Evolutionary conservation across 2,888 invertebrate species (phyloP).

Genomic region (Endotricha flammealis): DNA sequence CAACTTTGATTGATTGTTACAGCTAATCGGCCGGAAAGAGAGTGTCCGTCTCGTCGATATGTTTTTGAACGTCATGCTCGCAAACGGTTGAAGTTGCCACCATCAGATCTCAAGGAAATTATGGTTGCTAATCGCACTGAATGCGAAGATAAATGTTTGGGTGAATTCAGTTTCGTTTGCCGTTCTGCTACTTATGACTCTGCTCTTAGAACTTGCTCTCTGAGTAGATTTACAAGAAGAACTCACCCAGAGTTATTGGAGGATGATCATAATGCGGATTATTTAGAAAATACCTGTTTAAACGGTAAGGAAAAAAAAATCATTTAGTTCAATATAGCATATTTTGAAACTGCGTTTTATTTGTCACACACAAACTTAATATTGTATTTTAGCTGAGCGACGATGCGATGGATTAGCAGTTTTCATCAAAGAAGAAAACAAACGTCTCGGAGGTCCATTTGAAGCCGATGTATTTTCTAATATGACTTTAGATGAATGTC

Average conservation of each 20-base stretch:
- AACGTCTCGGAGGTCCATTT: conserved; percentile 90
- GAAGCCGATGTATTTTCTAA: conserved; percentile 93
- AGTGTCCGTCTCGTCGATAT: conserved; percentile 92
- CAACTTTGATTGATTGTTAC: conserved; percentile 23
- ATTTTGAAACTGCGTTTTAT: not conserved
- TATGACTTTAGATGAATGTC: conserved; percentile 91
- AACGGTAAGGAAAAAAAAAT: conserved; percentile 79
- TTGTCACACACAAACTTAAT: not conserved
- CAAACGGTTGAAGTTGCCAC: conserved; percentile 88
- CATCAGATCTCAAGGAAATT: conserved; percentile 90
- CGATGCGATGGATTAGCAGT: conserved; percentile 92
- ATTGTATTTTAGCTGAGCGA: conserved; percentile 81
- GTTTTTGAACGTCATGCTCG: conserved; percentile 92
- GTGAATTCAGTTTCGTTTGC: conserved; percentile 93
- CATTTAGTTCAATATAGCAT: too few species aligned
- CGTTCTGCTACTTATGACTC: conserved; percentile 92
- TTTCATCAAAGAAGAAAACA: conserved; percentile 93
- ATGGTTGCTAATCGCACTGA: conserved; percentile 91
- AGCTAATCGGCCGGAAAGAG: conserved; percentile 90
- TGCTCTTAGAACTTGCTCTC: conserved; percentile 85
- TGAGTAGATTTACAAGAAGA: conserved; percentile 89
- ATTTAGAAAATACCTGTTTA: conserved; percentile 93
- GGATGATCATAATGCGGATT: conserved; percentile 92
- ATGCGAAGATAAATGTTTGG: conserved; percentile 93
- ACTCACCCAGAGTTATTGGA: conserved; percentile 91